phyloP scores from a whole-genome alignment of 2,888 invertebrate species.

The Parnassius smintheus region DNA sequence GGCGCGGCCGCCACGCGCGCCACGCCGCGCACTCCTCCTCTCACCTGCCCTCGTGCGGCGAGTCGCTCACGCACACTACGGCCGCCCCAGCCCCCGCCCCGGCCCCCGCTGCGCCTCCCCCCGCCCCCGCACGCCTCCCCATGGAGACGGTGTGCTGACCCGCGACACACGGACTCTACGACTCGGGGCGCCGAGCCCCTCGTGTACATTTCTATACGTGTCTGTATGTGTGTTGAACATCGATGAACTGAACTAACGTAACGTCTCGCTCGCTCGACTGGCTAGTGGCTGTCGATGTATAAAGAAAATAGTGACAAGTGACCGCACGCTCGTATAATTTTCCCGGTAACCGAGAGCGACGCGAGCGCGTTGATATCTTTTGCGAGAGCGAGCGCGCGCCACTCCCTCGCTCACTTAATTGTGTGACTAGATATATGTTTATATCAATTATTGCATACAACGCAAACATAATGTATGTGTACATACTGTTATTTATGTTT shows the following conservation, averaged over 20 bases:
- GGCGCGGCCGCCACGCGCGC: slow-evolving; percentile 66
- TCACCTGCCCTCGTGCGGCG: slow-evolving; percentile 90
- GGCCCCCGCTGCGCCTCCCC: slow-evolving; percentile 78
- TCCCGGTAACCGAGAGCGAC: neutral
- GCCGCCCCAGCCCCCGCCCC: slow-evolving; percentile 85
- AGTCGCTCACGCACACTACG: slow-evolving; percentile 86
- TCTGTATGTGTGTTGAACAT: slow-evolving; percentile 39
- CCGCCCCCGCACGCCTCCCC: slow-evolving; percentile 74
- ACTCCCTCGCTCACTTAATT: neutral
- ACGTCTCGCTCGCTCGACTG: slow-evolving; percentile 52
- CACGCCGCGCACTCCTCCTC: slow-evolving; percentile 86
- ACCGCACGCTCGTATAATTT: slow-evolving; percentile 3
- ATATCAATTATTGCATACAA: neutral
- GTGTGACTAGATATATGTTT: no score
- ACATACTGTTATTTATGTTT: no score
- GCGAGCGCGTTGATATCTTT: slow-evolving; percentile 59
- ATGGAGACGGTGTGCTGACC: slow-evolving; percentile 84
- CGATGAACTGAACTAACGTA: slow-evolving; percentile 33
- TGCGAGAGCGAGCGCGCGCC: slow-evolving; percentile 17
- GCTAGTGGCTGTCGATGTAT: slow-evolving; percentile 63
- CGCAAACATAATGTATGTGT: neutral
- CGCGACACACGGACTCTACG: slow-evolving; percentile 27
- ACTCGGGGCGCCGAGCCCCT: slow-evolving; percentile 19
- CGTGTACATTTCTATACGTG: slow-evolving; percentile 35
- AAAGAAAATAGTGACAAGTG: slow-evolving; percentile 42